Evolutionary conservation across 2,113 vertebrate genomes (phyloP).

Genomic region (Halichoeres trimaculatus): DNA sequence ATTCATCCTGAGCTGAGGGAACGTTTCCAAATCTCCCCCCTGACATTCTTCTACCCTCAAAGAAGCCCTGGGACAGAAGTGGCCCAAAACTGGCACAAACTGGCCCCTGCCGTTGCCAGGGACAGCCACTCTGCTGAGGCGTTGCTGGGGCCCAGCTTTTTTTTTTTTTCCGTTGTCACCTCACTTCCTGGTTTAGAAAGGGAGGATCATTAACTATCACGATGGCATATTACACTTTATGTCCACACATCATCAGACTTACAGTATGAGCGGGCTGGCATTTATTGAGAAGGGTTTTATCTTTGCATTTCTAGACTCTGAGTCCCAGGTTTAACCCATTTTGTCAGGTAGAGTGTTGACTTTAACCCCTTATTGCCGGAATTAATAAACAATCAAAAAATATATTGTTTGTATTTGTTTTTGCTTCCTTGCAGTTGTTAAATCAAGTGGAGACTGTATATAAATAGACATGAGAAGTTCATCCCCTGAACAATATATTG

Average conservation of each 20-base stretch:
- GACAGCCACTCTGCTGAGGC: conserved; percentile 75
- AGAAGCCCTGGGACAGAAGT: conserved; percentile 77
- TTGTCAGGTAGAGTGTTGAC: too few species aligned
- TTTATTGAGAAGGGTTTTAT: background rate
- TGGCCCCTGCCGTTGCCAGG: conserved; percentile 76
- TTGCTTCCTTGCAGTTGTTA: too few species aligned
- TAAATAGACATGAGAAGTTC: too few species aligned
- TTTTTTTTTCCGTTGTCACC: conserved; percentile 77
- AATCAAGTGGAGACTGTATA: too few species aligned
- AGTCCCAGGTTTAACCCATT: background rate
- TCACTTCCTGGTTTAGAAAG: conserved; percentile 79
- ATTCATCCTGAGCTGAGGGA: conserved; percentile 78
- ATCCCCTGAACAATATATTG: too few species aligned
- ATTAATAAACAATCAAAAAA: too few species aligned
- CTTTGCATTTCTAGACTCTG: background rate
- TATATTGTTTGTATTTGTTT: too few species aligned
- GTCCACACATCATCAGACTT: conserved; percentile 12
- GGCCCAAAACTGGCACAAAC: conserved; percentile 81
- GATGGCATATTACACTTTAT: conserved; percentile 16
- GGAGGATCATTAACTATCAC: conserved; percentile 61
- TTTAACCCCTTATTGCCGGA: too few species aligned
- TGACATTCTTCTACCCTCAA: conserved; percentile 82
- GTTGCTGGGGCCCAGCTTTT: conserved; percentile 71
- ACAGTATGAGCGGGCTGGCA: background rate
- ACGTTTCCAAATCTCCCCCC: conserved; percentile 75